Percentiles rank a stretch among this genome's conserved stretches.
Conservation (phyloP, 2,113 vertebrate species). For the Trinectes maculatus region DNA sequence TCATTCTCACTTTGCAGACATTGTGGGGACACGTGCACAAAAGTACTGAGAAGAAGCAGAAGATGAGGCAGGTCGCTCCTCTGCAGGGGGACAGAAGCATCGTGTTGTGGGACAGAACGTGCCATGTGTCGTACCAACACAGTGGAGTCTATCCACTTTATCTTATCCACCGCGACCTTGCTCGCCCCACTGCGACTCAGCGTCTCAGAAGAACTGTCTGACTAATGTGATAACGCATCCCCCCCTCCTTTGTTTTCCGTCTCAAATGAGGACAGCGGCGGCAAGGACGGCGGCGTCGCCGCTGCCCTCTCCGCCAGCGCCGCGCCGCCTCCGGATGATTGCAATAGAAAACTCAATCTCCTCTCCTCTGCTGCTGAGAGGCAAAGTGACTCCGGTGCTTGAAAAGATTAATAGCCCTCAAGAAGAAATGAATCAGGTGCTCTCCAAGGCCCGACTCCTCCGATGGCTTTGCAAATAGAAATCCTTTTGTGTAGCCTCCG, state of each 20-base stretch:
- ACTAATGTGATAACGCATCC: constrained; percentile 12
- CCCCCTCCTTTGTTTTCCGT: constrained; percentile 25
- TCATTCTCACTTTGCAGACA: not conserved
- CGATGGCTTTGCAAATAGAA: constrained; percentile 65
- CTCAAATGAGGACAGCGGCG: constrained; percentile 27
- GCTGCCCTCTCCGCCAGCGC: constrained; percentile 2
- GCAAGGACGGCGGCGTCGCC: constrained; percentile 62
- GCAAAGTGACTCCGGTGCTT: constrained; percentile 81
- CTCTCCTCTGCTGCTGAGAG: constrained; percentile 73
- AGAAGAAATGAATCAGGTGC: constrained; percentile 83
- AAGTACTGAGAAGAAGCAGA: not conserved
- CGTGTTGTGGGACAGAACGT: no score
- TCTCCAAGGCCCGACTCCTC: constrained; percentile 74
- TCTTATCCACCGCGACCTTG: constrained; percentile 18
- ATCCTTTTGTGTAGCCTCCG: constrained; percentile 61
- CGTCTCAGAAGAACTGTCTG: constrained; percentile 25
- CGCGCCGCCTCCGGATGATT: constrained; percentile 59
- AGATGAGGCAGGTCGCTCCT: not conserved
- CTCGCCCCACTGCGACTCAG: constrained; percentile 4
- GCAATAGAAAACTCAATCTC: constrained; percentile 83
- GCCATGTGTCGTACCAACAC: not conserved
- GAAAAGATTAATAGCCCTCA: constrained; percentile 83
- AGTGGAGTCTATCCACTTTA: not conserved
- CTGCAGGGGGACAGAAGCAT: not conserved
- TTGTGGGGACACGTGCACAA: not conserved